A percentile compares a stretch with the other conserved stretches of the same genome.
These are phyloP conservation scores for Rhabdomys dilectus DNA, from an alignment of 2,113 vertebrate genomes.

Conservation along the genomic window DNA sequence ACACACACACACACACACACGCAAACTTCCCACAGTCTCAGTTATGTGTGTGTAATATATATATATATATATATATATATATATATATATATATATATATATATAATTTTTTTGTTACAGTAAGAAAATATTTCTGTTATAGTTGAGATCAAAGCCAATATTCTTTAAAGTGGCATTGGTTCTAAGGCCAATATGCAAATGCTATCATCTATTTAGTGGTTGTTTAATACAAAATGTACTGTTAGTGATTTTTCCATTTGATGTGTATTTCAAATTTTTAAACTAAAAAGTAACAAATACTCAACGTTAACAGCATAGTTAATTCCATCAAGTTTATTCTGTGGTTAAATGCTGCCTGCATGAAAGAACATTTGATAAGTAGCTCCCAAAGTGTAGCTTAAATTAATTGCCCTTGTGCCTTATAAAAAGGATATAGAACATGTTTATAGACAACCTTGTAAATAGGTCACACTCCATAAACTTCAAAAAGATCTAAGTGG, in stretches of 20 bases:
- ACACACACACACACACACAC: not conserved
- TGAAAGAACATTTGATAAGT: not conserved
- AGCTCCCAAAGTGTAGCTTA: not conserved
- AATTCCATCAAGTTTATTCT: conserved; percentile 36
- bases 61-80: too few relatives aligned
- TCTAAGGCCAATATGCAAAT: not conserved
- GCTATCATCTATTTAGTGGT: not conserved
- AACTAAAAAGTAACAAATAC: conserved; percentile 1
- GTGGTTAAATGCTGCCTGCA: not conserved
- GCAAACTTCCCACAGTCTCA: not conserved
- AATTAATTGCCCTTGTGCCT: not conserved
- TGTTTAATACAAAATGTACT: not conserved
- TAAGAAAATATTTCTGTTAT: not conserved
- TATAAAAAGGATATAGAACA: not conserved
- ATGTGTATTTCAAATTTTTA: not conserved
- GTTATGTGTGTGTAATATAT: not conserved
- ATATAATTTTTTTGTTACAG: not conserved
- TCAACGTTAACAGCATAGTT: not conserved
- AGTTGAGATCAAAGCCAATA: not conserved
- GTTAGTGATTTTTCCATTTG: not conserved
- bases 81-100: too few relatives aligned
- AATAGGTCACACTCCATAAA: conserved; percentile 54
- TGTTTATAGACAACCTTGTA: conserved; percentile 45
- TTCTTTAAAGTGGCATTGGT: not conserved
- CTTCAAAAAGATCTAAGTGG: conserved; percentile 47